Conservation (phyloP, 2,113 vertebrate species). For the Gambusia holbrooki region DNA sequence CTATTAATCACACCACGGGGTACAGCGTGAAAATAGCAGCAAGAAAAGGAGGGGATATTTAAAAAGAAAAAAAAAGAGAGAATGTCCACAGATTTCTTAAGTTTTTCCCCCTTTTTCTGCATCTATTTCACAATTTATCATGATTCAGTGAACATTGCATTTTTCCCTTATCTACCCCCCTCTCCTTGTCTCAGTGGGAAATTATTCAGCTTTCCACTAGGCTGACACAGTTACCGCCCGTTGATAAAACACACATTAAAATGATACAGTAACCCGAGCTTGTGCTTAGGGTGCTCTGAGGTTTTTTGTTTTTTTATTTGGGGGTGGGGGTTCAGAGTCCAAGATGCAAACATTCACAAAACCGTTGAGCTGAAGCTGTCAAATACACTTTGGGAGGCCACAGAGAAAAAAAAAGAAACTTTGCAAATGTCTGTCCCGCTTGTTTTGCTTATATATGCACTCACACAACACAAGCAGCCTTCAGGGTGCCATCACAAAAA, state of each 20-base stretch:
- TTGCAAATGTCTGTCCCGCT: conserved; percentile 18
- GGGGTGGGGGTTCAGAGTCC: conserved; percentile 9
- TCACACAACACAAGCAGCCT: conserved; percentile 49
- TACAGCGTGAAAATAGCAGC: conserved; percentile 56
- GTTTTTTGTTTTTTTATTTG: conserved; percentile 5
- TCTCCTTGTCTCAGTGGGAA: conserved; percentile 58
- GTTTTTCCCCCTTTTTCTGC: conserved; percentile 41
- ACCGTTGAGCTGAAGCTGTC: conserved; percentile 69
- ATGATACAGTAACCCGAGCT: conserved; percentile 64
- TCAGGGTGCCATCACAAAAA: conserved; percentile 76
- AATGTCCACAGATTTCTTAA: conserved; percentile 28
- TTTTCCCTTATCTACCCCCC: conserved; percentile 43
- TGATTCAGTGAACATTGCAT: conserved; percentile 60
- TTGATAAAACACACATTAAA: conserved; percentile 71
- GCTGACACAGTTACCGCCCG: conserved; percentile 47
- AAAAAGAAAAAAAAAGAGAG: conserved; percentile 7
- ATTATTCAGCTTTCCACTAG: conserved; percentile 62
- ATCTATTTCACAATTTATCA: conserved; percentile 53
- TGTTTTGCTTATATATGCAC: conserved; percentile 7
- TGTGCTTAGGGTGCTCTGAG: conserved; percentile 44
- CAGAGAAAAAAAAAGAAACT: conserved; percentile 38
- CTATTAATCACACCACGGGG: conserved; percentile 76
- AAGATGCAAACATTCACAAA: conserved; percentile 70
- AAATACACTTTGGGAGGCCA: conserved; percentile 59
- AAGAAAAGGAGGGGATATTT: conserved; percentile 22